Conservation (phyloP, 1,140 invertebrate genomes). For the Mamestra configurata region DNA sequence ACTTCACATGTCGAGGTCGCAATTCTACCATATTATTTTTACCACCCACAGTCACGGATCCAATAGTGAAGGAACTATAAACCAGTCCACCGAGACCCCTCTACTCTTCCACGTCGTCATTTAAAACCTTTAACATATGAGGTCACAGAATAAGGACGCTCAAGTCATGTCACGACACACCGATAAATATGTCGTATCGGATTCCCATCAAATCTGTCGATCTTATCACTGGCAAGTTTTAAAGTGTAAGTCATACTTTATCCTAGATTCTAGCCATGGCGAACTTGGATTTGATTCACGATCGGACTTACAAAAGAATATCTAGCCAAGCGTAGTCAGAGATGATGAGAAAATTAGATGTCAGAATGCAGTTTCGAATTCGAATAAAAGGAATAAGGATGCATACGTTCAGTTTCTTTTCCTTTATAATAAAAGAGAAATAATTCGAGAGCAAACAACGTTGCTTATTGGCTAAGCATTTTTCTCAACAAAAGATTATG, state of each 20-base stretch:
- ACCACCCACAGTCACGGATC: conserved; percentile 52
- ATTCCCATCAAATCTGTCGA: conserved; percentile 48
- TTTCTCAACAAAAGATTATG: conserved; percentile 25
- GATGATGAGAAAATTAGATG: conserved; percentile 6
- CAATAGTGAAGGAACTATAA: conserved; percentile 16
- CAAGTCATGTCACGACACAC: conserved; percentile 48
- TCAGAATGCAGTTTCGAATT: not conserved
- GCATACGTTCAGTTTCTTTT: conserved; percentile 2
- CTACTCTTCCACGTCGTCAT: conserved; percentile 34
- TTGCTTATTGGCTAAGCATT: conserved; percentile 30
- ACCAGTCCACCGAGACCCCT: conserved; percentile 12
- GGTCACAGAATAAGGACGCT: conserved; percentile 27
- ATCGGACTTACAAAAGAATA: conserved; percentile 11
- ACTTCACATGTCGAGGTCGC: conserved; percentile 50
- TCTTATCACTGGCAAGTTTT: conserved; percentile 33
- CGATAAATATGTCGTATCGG: conserved; percentile 53
- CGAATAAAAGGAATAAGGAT: conserved; percentile 9
- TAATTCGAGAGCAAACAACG: conserved; percentile 11
- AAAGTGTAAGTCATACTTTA: conserved; percentile 40
- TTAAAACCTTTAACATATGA: conserved; percentile 42
- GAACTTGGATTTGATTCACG: conserved; percentile 28
- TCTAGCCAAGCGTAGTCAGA: not conserved
- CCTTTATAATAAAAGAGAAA: conserved; percentile 3
- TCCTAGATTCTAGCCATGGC: not conserved
- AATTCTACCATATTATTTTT: conserved; percentile 56